Evolutionary conservation across 2,888 invertebrate genomes (phyloP), one percentile per base, ranked within the genome.

Genomic region (Anodontia alba): DNA sequence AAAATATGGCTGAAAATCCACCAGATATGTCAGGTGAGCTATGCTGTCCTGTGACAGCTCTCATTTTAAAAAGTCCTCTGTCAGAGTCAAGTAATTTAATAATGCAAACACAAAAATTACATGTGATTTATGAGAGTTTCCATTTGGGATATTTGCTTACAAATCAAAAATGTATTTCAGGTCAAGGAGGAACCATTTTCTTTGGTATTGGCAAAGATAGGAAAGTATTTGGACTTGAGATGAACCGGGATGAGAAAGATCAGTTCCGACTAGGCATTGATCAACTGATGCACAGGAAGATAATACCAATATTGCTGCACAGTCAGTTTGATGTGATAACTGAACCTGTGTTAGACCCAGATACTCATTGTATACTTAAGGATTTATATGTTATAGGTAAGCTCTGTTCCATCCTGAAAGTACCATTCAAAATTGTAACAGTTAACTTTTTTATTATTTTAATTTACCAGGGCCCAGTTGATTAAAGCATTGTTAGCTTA

Each of bases 181-280:
- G 90, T 42, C 80, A 83, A 62, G 87, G 88, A 10, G 90, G 90
- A 1, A 77, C 66, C 1, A 87, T 91, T 29, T 87, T 83, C 71
- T 89, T 86, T 81, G 91, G 91, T 29, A 78, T 91, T 3, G 74
- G 78, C 20, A 78, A 80, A 46, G 77, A 81, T 15, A 76, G 81
- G 17, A 54, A 57, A 10, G 87, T 90, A 23, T 78, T 83, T 68
- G 91, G 91, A 10, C 68, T 91, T 46, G 79, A 82, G 43, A 42
- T 88, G n/a, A 78, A 83, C 7, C 74, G 90, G 12, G 88, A 89
- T 62, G 88, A 88, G 43, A 83, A 85, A 29, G 91, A 91, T 68
- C 76, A 83, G 33, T 88, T 91, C 51, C 67, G 91, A 12, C 80
- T 90, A 0, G 90, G 90, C 17, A 80, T 91, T 0, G 91, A 91